phyloP scores from a whole-genome alignment of 2,888 invertebrate genomes.

The Leucania comma region DNA sequence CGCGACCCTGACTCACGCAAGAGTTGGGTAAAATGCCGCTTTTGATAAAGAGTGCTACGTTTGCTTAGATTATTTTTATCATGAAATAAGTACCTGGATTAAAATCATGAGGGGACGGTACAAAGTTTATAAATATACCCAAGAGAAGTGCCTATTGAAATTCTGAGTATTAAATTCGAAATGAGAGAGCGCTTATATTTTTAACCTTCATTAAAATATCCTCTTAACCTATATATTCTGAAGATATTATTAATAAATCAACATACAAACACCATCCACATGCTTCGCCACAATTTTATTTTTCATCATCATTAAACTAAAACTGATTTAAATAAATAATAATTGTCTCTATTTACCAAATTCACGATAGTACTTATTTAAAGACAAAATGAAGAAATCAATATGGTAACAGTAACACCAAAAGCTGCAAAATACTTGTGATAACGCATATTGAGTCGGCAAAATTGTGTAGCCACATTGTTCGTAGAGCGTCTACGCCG shows the following conservation, averaged over 20 bases:
- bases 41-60: conserved; percentile 8
- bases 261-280: no score
- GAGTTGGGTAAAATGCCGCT: conserved; percentile 39
- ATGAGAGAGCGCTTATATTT: no score
- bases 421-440: conserved; percentile 5
- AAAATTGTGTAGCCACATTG: conserved; percentile 17
- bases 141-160: no score
- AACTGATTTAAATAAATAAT: no score
- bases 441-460: conserved; percentile 21
- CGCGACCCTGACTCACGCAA: conserved; percentile 27
- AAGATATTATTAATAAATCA: no score
- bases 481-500: conserved; percentile 44
- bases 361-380: not conserved
- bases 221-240: no score
- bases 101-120: not conserved
- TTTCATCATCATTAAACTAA: no score
- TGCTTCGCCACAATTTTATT: no score
- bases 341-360: no score
- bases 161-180: no score
- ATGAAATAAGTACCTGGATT: not conserved
- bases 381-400: not conserved
- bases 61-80: conserved; percentile 5
- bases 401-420: not conserved
- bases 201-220: no score
- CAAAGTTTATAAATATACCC: no score